Evolutionary conservation across 2,888 invertebrate genomes (phyloP).

Genomic region (Endotricha flammealis): DNA sequence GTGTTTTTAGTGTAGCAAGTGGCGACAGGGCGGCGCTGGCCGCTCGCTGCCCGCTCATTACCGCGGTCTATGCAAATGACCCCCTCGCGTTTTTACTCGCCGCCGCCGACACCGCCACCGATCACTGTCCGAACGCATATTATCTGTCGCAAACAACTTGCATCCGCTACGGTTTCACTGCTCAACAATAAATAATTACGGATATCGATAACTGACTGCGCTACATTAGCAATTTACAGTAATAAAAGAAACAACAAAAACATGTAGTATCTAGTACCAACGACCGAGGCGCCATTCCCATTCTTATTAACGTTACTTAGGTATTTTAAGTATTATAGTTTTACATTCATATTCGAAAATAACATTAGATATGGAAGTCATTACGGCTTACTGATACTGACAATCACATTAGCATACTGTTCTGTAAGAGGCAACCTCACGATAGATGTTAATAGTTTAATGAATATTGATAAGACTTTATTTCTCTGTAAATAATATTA

Average conservation of each 20-base stretch:
- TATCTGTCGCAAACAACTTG: constrained; percentile 68
- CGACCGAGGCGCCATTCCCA: constrained; percentile 9
- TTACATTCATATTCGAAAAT: neutral
- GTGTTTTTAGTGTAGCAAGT: constrained; percentile 35
- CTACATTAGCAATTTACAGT: constrained; percentile 37
- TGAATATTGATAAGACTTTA: constrained; percentile 53
- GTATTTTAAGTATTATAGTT: neutral
- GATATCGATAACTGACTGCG: constrained; percentile 59
- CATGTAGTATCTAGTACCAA: too few relatives aligned
- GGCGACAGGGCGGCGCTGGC: constrained; percentile 30
- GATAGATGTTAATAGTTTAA: constrained; percentile 52
- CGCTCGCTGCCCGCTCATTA: constrained; percentile 48
- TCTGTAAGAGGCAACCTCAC: constrained; percentile 44
- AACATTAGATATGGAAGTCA: constrained; percentile 39
- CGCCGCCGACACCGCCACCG: constrained; percentile 54
- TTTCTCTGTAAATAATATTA: constrained; percentile 38
- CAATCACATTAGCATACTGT: constrained; percentile 36
- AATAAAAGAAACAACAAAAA: constrained; percentile 44
- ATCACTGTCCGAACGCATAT: constrained; percentile 63
- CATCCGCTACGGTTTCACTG: constrained; percentile 64
- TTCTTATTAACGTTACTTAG: constrained; percentile 8
- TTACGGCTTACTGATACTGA: constrained; percentile 45
- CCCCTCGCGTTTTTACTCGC: constrained; percentile 62
- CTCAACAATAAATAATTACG: constrained; percentile 71
- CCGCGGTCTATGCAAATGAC: constrained; percentile 72